Conservation (phyloP, 92 coral and sea anemone species). For the Desmophyllum pertusum region DNA sequence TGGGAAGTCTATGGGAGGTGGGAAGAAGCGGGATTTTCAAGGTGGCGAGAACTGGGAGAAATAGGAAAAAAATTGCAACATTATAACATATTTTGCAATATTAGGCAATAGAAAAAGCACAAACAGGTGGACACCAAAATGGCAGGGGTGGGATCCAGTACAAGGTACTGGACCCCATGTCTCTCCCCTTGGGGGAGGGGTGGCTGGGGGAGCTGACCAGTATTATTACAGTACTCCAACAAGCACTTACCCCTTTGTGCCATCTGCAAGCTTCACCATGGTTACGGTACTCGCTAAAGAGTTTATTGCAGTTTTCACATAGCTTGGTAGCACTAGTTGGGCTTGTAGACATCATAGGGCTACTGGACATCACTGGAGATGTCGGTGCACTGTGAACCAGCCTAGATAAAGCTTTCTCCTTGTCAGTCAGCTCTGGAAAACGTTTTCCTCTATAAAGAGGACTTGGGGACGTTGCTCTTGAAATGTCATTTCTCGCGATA, state of each 20-base stretch:
- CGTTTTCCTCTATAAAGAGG: neutral
- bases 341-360: neutral
- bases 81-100: no score
- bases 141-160: no score
- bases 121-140: no score
- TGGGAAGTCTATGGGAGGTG: no score
- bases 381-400: constrained; percentile 57
- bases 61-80: no score
- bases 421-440: constrained; percentile 5
- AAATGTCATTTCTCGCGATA: constrained; percentile 66
- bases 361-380: constrained; percentile 13
- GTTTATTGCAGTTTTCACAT: constrained; percentile 81
- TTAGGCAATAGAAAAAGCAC: no score
- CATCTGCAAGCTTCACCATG: constrained; percentile 85
- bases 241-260: constrained; percentile 89
- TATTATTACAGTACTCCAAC: no score
- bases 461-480: constrained; percentile 43
- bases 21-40: neutral
- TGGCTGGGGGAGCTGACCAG: neutral
- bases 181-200: neutral
- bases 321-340: constrained; percentile 23
- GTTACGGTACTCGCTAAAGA: constrained; percentile 64
- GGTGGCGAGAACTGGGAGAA: neutral
- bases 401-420: neutral
- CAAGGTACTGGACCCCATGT: no score